phyloP scores from a whole-genome alignment of 2,113 vertebrate genomes.

The Salvelinus alpinus region DNA sequence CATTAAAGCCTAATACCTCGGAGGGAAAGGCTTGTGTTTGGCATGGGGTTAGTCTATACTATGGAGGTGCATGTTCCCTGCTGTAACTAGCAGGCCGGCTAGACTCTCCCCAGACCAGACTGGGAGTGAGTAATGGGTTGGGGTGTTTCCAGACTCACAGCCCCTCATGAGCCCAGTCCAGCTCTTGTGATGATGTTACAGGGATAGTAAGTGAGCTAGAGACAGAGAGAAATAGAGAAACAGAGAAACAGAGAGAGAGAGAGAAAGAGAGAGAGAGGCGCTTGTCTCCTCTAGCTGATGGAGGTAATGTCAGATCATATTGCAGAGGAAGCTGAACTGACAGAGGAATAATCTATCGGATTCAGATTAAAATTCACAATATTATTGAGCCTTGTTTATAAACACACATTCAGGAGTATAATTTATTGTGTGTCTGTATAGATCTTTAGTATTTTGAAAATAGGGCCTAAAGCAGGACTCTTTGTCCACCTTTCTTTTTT shows the following conservation, averaged over 20 bases:
- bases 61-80: neutral
- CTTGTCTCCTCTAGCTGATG: conserved; percentile 66
- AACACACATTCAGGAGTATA: conserved; percentile 64
- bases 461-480: conserved; percentile 1
- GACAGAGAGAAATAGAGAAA: conserved; percentile 24
- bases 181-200: conserved; percentile 73
- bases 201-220: conserved; percentile 34
- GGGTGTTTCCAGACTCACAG: conserved; percentile 68
- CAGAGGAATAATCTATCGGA: conserved; percentile 70
- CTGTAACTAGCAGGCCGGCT: conserved; percentile 47
- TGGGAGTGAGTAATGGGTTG: conserved; percentile 63
- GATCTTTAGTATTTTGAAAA: conserved; percentile 22
- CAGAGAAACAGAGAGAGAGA: conserved; percentile 15
- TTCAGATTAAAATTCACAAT: conserved; percentile 73
- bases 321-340: conserved; percentile 68
- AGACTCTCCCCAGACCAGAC: conserved; percentile 47
- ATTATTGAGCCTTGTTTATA: conserved; percentile 75
- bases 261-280: conserved; percentile 29
- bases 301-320: conserved; percentile 68
- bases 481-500: neutral
- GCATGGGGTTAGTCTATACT: conserved; percentile 53
- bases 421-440: conserved; percentile 11
- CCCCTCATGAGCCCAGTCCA: conserved; percentile 48
- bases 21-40: conserved; percentile 61
- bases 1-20: conserved; percentile 73